These are phyloP conservation scores for Lasioglossum lativentre DNA, from an alignment of 2,888 invertebrate species.

Conservation along the genomic window DNA sequence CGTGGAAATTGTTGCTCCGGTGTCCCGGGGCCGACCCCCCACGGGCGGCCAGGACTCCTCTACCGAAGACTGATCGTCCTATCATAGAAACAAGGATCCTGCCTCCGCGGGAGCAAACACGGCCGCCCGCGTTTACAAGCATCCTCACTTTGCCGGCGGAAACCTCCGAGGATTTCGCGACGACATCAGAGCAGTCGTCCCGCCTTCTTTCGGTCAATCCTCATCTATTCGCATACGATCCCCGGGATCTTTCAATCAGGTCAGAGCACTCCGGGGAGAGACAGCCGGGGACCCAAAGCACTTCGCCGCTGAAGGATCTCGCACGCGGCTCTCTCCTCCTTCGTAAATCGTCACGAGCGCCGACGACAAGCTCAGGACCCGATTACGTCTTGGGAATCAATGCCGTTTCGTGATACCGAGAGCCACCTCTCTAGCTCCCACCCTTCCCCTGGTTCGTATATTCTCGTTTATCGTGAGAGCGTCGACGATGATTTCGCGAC, in stretches of 20 bases:
- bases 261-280: constrained; percentile 53
- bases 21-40: not conserved
- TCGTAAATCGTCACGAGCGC: constrained; percentile 51
- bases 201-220: constrained; percentile 65
- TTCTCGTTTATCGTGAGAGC: constrained; percentile 24
- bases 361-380: constrained; percentile 9
- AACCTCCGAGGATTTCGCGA: constrained; percentile 60
- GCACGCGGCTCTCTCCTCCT: constrained; percentile 19
- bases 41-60: not conserved
- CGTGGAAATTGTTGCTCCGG: constrained; percentile 47
- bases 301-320: constrained; percentile 38
- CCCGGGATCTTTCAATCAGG: constrained; percentile 54
- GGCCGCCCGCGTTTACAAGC: constrained; percentile 67
- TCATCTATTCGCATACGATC: constrained; percentile 64
- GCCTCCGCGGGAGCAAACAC: constrained; percentile 47
- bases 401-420: constrained; percentile 29
- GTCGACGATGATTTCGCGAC: constrained; percentile 10
- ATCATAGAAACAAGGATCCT: constrained; percentile 64
- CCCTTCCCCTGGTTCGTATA: constrained; percentile 13
- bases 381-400: constrained; percentile 49
- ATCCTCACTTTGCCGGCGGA: constrained; percentile 73
- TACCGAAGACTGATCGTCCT: constrained; percentile 55
- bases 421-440: not conserved
- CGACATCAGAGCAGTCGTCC: constrained; percentile 26
- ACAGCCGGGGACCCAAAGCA: constrained; percentile 30